Evolutionary conservation across 1,140 invertebrate species (phyloP).

Genomic region (Danaus plexippus): DNA sequence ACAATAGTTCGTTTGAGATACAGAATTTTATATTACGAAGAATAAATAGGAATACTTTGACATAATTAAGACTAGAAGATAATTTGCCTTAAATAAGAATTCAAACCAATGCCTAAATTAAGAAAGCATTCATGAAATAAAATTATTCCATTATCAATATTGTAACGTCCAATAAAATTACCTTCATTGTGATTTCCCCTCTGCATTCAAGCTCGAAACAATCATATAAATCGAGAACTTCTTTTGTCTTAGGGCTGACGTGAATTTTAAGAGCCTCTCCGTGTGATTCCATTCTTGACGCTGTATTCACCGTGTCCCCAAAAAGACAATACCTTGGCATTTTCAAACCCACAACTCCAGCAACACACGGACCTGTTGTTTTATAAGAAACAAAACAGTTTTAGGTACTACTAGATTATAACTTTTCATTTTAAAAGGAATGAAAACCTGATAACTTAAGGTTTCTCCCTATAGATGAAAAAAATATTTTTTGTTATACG

Average conservation of each 20-base stretch:
- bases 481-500: too few species aligned
- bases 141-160: too few species aligned
- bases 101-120: too few species aligned
- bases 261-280: conserved; percentile 94
- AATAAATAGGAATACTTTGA: not conserved
- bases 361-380: conserved; percentile 83
- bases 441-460: not conserved
- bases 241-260: conserved; percentile 93
- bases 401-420: not conserved
- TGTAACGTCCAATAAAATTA: conserved; percentile 42
- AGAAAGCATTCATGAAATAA: too few species aligned
- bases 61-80: not conserved
- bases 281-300: conserved; percentile 95
- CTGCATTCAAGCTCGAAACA: conserved; percentile 90
- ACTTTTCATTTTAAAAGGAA: conserved; percentile 7
- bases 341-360: conserved; percentile 93
- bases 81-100: not conserved
- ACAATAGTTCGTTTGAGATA: conserved; percentile 11
- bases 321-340: conserved; percentile 95
- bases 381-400: too few species aligned
- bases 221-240: conserved; percentile 89
- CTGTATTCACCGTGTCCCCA: conserved; percentile 95
- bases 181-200: conserved; percentile 96
- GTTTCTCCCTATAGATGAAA: too few species aligned
- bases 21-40: not conserved